phyloP scores from a whole-genome alignment of 2,113 vertebrate species.

The Psilopsiagon aymara region DNA sequence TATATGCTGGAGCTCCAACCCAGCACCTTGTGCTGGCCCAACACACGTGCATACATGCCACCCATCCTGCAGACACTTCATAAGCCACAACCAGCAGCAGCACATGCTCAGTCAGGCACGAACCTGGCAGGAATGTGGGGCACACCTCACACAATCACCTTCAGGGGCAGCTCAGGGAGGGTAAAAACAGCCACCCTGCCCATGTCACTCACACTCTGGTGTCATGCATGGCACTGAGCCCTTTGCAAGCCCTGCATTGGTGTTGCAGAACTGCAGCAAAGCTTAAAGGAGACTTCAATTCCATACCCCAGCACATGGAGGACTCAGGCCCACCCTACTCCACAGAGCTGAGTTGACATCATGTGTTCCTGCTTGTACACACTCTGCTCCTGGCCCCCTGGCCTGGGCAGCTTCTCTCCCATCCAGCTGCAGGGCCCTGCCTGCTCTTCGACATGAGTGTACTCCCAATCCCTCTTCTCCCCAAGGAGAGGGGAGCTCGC shows the following conservation, averaged over 20 bases:
- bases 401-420: neutral
- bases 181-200: neutral
- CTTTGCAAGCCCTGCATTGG: neutral
- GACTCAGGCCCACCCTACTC: neutral
- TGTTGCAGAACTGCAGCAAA: neutral
- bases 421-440: neutral
- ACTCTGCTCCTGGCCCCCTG: neutral
- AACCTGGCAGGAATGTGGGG: rapidly evolving
- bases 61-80: neutral
- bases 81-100: neutral
- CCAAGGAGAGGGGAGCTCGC: neutral
- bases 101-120: rapidly evolving
- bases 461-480: neutral
- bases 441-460: neutral
- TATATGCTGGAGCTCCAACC: neutral
- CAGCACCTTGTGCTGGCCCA: neutral
- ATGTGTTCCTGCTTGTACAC: rapidly evolving
- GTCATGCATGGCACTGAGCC: rapidly evolving
- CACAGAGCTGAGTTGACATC: neutral
- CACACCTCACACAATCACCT: neutral
- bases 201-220: rapidly evolving
- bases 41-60: rapidly evolving
- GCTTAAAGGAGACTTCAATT: neutral
- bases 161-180: neutral
- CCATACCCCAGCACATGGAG: rapidly evolving